Evolutionary conservation across 2,797 vertebrate species (phyloP), one percentile per base, ranked within the genome.

Genomic region (Labroides dimidiatus): DNA sequence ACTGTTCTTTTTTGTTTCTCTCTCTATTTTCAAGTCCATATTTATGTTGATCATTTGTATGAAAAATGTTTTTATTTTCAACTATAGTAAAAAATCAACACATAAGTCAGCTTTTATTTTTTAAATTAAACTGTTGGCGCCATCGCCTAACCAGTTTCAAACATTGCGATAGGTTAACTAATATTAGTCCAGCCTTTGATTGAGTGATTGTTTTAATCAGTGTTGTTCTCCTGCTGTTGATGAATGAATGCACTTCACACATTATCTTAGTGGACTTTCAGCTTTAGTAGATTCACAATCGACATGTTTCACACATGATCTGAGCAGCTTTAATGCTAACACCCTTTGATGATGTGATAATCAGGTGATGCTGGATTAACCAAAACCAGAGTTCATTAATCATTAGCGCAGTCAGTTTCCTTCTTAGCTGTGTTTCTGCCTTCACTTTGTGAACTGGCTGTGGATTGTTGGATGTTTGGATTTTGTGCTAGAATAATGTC

Each of bases 241-340:
- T 59, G 10, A 59, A 69, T 21, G 6, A 39, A 37, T 55, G 49
- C 53, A 75, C 20, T 87, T 84, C 61, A 82, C 78, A 77, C 61
- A 19, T 77, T 24, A 78, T 77, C 75, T 53, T 2, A 36, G 50
- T 13, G 4, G 65, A 69, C 64, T 64, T 66, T 64, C 1, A 19
- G 37, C 24, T 64, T 56, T 21, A 37, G 49, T 30, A 43, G 37
- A 45, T 10, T 56, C 24, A 64, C 17, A 53, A 24, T 54, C 47
- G 72, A 6, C 36, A 13, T 44, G 10, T 10, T 64, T 69, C 60
- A 42, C 44, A 23, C 16, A 41, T 57, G 39, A 72, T 41, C 42
- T 47, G 61, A 78, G 19, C 54, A 37, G 21, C 43, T 67, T 76
- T 6, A 50, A 17, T 45, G 30, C 48, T 24, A 19, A 16, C 1